Conservation (phyloP, 1,140 invertebrate genomes). For the Lucilia cuprina region DNA sequence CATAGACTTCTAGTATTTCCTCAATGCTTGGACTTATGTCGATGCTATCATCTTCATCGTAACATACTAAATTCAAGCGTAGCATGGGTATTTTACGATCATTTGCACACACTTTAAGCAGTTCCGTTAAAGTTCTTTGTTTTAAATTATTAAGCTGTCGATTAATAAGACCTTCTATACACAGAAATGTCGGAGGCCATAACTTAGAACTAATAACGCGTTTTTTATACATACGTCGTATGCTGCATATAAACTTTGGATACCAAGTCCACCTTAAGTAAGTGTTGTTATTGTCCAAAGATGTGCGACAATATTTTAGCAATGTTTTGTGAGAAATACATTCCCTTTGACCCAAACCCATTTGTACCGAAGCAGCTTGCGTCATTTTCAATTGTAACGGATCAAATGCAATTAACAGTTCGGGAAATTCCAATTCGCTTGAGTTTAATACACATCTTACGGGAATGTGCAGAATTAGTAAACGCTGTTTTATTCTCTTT, state of each 20-base stretch:
- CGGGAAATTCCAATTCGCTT: constrained; percentile 65
- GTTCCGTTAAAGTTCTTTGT: constrained; percentile 65
- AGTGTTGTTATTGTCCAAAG: constrained; percentile 61
- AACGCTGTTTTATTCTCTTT: constrained; percentile 65
- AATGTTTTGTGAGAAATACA: constrained; percentile 55
- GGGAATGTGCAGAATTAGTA: constrained; percentile 70
- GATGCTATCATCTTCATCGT: constrained; percentile 55
- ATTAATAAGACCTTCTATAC: constrained; percentile 63
- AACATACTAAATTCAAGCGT: constrained; percentile 63
- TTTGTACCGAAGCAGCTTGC: constrained; percentile 50
- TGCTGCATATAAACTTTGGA: constrained; percentile 56
- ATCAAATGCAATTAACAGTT: constrained; percentile 48
- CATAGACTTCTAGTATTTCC: constrained; percentile 58
- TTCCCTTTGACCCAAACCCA: constrained; percentile 56
- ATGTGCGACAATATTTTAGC: constrained; percentile 53
- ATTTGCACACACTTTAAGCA: constrained; percentile 63
- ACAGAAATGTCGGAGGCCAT: constrained; percentile 55
- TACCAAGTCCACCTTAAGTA: constrained; percentile 62
- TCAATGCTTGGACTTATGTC: constrained; percentile 56
- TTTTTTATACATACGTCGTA: constrained; percentile 59
- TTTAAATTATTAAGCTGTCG: constrained; percentile 66
- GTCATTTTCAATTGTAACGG: constrained; percentile 63
- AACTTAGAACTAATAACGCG: constrained; percentile 45
- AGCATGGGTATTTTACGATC: constrained; percentile 64
- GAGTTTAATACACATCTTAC: constrained; percentile 68